Percentiles rank a stretch among this genome's conserved stretches.
These are phyloP conservation scores for Hydrotaea cyrtoneurina DNA, from an alignment of 2,888 invertebrate species.

Conservation along the genomic window DNA sequence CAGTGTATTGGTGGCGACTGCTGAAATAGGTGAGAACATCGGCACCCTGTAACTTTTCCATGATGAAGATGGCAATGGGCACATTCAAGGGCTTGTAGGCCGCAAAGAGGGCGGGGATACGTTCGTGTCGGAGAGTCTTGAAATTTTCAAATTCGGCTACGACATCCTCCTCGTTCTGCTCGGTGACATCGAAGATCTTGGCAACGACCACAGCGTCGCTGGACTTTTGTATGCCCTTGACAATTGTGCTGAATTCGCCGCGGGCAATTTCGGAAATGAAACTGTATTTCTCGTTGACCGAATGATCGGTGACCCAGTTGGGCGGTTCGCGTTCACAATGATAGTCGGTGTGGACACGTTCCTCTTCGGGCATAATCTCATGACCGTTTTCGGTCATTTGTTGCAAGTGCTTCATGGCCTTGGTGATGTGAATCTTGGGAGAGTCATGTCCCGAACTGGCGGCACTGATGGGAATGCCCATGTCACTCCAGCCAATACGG, in stretches of 20 bases:
- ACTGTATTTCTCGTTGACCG: slow-evolving; percentile 88
- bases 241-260: slow-evolving; percentile 93
- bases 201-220: slow-evolving; percentile 90
- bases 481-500: slow-evolving; percentile 95
- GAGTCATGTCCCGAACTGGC: slow-evolving; percentile 86
- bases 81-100: slow-evolving; percentile 87
- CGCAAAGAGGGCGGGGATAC: slow-evolving; percentile 88
- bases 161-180: slow-evolving; percentile 85
- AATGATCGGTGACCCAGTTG: slow-evolving; percentile 86
- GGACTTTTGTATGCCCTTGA: slow-evolving; percentile 89
- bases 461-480: slow-evolving; percentile 90
- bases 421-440: slow-evolving; percentile 88
- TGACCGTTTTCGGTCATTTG: slow-evolving; percentile 92
- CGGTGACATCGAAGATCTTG: slow-evolving; percentile 88
- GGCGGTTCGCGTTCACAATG: slow-evolving; percentile 87
- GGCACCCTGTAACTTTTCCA: slow-evolving; percentile 94
- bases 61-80: slow-evolving; percentile 86
- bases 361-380: slow-evolving; percentile 85
- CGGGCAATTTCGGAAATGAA: slow-evolving; percentile 92
- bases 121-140: slow-evolving; percentile 91
- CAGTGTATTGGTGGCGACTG: slow-evolving; percentile 93
- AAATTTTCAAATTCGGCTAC: slow-evolving; percentile 92
- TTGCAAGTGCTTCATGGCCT: slow-evolving; percentile 92
- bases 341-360: slow-evolving; percentile 87
- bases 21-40: slow-evolving; percentile 94